phyloP scores from a whole-genome alignment of 2,888 invertebrate species.

The Thalpophila matura region DNA sequence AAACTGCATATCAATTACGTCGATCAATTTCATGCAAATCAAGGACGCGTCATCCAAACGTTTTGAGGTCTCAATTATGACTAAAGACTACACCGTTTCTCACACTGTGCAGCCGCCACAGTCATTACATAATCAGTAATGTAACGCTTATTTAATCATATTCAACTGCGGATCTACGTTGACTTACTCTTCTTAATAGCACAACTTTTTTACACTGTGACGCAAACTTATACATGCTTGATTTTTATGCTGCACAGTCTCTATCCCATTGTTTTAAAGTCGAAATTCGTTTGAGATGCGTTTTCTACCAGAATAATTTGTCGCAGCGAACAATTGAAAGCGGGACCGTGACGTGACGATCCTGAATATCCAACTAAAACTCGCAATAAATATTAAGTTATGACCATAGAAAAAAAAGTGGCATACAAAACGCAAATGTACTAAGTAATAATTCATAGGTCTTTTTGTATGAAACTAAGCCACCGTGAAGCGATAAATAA shows the following conservation, averaged over 20 bases:
- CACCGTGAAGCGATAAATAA: conserved; percentile 91
- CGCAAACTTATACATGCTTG: conserved; percentile 19
- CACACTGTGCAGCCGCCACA: conserved; percentile 52
- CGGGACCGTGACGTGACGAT: conserved; percentile 85
- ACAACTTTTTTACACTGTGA: conserved; percentile 40
- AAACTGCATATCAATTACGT: conserved; percentile 34
- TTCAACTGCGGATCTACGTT: conserved; percentile 51
- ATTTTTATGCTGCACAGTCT: background rate
- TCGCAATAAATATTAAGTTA: conserved; percentile 89
- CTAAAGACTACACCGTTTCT: conserved; percentile 32
- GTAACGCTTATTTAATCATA: conserved; percentile 71
- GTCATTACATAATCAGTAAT: conserved; percentile 64
- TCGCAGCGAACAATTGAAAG: conserved; percentile 76
- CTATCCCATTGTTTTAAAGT: conserved; percentile 50
- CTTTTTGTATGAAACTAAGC: conserved; percentile 89
- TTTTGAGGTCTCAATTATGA: conserved; percentile 55
- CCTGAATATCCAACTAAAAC: conserved; percentile 88
- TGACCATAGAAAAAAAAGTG: conserved; percentile 85
- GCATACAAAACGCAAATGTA: conserved; percentile 87
- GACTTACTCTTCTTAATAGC: conserved; percentile 38
- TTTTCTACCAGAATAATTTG: conserved; percentile 60
- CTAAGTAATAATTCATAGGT: conserved; percentile 88
- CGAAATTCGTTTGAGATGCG: conserved; percentile 49
- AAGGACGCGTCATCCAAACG: conserved; percentile 33
- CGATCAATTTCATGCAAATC: conserved; percentile 46